These are phyloP conservation scores for Periparus ater DNA, from an alignment of 2,797 vertebrate species.

Conservation along the genomic window DNA sequence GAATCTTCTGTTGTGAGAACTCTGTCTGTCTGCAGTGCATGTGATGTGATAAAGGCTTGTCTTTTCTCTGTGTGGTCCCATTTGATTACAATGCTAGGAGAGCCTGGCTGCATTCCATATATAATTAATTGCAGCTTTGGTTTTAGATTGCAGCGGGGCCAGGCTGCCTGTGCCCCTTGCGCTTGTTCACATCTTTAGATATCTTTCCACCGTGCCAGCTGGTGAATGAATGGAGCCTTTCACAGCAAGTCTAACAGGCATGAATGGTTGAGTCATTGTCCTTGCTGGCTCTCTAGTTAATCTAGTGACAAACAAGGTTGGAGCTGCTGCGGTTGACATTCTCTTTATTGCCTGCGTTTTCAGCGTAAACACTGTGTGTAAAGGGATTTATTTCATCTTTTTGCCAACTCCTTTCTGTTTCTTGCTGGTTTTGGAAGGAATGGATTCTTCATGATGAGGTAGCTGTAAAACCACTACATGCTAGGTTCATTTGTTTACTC, in stretches of 20 bases:
- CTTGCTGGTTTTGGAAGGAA: conserved; percentile 12
- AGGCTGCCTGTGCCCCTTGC: background rate
- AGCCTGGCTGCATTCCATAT: conserved; percentile 72
- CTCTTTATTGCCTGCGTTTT: conserved; percentile 52
- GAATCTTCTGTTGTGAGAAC: background rate
- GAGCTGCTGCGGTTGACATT: conserved; percentile 45
- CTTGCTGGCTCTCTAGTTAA: conserved; percentile 42
- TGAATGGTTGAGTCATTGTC: conserved; percentile 55
- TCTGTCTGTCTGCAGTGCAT: conserved; percentile 10
- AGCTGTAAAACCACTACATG: background rate
- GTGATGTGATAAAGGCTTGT: conserved; percentile 49
- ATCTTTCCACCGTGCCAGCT: conserved; percentile 72
- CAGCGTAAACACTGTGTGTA: conserved; percentile 21
- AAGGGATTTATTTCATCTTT: conserved; percentile 59
- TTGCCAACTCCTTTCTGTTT: conserved; percentile 26
- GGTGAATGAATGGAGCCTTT: conserved; percentile 73
- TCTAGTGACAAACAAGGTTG: conserved; percentile 57
- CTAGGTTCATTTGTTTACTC: background rate
- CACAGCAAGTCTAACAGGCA: conserved; percentile 57
- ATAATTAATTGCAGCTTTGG: conserved; percentile 78
- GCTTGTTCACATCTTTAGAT: conserved; percentile 66
- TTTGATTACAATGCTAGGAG: conserved; percentile 70
- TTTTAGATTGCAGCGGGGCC: conserved; percentile 71
- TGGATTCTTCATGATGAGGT: background rate
- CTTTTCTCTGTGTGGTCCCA: conserved; percentile 71